Evolutionary conservation across 2,888 invertebrate species (phyloP), one percentile per base, ranked within the genome.

Genomic region (Acronicta leporina): DNA sequence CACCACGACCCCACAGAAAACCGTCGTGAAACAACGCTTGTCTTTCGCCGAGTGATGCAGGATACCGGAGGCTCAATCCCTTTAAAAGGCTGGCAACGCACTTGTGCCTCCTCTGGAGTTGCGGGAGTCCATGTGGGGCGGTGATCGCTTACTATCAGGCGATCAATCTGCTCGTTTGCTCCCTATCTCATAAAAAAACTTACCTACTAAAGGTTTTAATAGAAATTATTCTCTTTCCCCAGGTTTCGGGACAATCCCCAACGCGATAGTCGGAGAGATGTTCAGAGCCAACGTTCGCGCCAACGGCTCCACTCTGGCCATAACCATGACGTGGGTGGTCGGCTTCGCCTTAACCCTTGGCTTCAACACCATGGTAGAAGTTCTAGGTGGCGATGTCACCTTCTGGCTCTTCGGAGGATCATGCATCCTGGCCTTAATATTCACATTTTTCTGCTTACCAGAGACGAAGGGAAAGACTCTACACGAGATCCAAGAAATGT

Each of bases 401-500:
- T 86, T 86, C 70, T 86, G 85, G 84, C 35, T 86, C 0, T 87
- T 84, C 25, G 82, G 78, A 0, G 82, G 67, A 1, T 78, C 81
- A 0, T 83, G 85, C 27, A 52, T 81, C 0, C 14, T 82, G 0
- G 82, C 81, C 0, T 86, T 84, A 44, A 13, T 84, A 0, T 86
- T 87, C 46, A 82, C 84, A 0, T 65, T 68, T 20, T 74, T 84
- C 40, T 79, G 60, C 15, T 59, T 87, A 6, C 87, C 87, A 0
- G 86, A 87, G 47, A 87, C 87, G 0, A 87, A 84, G 48, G 85
- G 86, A 2, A 86, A 81, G 56, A 84, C 82, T 3, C 56, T 87
- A 5, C 75, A 77, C 49, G 85, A 86, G 48, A 85, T 86, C 41
- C 84, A 85, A 30, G 82, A 83, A 8, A 83, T 87, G 85, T 68